Evolutionary conservation across 1,140 invertebrate genomes (phyloP).

Genomic region (Bombus waltoni): DNA sequence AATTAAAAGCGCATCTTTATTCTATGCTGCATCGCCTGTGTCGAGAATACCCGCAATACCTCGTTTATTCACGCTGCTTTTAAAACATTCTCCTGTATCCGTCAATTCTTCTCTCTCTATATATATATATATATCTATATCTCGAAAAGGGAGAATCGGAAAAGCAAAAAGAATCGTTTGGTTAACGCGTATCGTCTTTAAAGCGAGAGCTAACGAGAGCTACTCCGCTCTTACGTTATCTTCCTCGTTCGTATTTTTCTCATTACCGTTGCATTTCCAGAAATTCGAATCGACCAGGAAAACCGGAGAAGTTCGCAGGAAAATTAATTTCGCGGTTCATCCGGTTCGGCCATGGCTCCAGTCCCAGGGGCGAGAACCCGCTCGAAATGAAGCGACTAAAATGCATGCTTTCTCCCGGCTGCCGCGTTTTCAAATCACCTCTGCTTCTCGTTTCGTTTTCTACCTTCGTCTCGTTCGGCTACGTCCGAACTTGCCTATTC

Average conservation of each 20-base stretch:
- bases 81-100: background rate
- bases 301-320: slow-evolving; percentile 21
- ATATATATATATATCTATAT: too few relatives aligned
- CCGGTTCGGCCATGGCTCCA: slow-evolving; percentile 26
- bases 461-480: slow-evolving; percentile 39
- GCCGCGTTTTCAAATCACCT: slow-evolving; percentile 61
- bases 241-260: background rate
- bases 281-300: slow-evolving; percentile 13
- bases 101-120: too few relatives aligned
- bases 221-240: background rate
- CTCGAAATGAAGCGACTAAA: slow-evolving; percentile 76
- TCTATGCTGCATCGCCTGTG: too few relatives aligned
- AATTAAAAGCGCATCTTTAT: background rate
- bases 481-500: slow-evolving; percentile 33
- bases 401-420: slow-evolving; percentile 71
- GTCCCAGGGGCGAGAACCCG: slow-evolving; percentile 8
- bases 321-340: slow-evolving; percentile 64
- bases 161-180: background rate
- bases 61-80: background rate
- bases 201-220: background rate
- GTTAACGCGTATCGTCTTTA: background rate
- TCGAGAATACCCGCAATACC: background rate
- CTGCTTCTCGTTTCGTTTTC: slow-evolving; percentile 44
- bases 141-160: background rate
- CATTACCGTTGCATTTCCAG: slow-evolving; percentile 15